phyloP scores from a whole-genome alignment of 2,888 invertebrate genomes.

The Marasmarcha lunaedactyla region DNA sequence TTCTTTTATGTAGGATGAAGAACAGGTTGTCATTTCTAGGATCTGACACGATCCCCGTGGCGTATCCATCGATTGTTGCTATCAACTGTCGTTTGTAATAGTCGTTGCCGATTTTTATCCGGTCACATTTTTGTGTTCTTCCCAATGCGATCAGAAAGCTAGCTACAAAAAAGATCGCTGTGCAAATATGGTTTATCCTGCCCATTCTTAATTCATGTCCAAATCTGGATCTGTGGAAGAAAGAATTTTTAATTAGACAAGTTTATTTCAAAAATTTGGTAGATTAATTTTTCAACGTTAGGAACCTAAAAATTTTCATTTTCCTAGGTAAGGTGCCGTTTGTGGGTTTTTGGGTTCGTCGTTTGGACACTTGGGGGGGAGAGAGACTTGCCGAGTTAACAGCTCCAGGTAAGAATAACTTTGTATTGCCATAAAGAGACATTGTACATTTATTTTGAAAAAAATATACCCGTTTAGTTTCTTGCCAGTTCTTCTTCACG shows the following conservation, averaged over 20 bases:
- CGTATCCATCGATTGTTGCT: slow-evolving; percentile 52
- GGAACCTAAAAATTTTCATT: no score
- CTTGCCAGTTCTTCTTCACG: no score
- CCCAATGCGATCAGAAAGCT: slow-evolving; percentile 8
- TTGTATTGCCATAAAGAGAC: no score
- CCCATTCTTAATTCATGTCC: slow-evolving; percentile 35
- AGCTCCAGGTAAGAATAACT: no score
- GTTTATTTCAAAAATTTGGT: no score
- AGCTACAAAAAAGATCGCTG: slow-evolving; percentile 9
- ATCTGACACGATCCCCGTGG: slow-evolving; percentile 48
- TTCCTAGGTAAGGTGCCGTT: no score
- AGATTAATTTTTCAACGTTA: no score
- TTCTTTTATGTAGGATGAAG: slow-evolving; percentile 52
- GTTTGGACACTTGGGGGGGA: no score
- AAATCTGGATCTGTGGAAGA: slow-evolving; percentile 13
- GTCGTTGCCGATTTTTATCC: slow-evolving; percentile 45
- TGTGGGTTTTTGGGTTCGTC: no score
- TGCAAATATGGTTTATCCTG: slow-evolving; percentile 12
- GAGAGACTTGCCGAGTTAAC: no score
- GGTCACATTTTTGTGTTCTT: slow-evolving; percentile 42
- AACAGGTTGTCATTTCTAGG: slow-evolving; percentile 50
- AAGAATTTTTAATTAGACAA: background rate
- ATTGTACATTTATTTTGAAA: no score
- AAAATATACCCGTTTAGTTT: no score
- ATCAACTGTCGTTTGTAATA: slow-evolving; percentile 50